Conservation (phyloP, 2,797 vertebrate species). For the Heteromormyrus szaboi region DNA sequence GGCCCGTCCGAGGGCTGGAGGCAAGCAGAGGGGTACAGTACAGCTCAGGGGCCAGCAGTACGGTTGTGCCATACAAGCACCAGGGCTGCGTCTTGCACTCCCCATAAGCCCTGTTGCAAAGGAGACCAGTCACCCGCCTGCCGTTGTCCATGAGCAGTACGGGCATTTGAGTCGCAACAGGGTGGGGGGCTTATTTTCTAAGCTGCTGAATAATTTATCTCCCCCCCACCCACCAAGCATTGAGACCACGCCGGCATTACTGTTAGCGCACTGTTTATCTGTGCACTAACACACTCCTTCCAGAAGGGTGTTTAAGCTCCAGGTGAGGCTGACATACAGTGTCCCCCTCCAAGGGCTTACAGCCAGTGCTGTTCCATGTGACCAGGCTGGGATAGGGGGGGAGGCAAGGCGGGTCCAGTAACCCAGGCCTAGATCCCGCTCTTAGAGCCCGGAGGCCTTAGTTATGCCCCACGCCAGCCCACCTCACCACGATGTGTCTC, state of each 20-base stretch:
- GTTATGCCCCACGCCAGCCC: slow-evolving; percentile 31
- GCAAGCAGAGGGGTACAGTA: slow-evolving; percentile 26
- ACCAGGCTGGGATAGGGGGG: neutral
- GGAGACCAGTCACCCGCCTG: slow-evolving; percentile 21
- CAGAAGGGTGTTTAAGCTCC: slow-evolving; percentile 64
- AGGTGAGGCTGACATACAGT: slow-evolving; percentile 74
- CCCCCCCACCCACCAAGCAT: slow-evolving; percentile 66
- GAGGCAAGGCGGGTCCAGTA: neutral
- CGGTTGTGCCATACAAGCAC: neutral
- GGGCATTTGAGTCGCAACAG: slow-evolving; percentile 64
- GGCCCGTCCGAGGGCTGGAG: slow-evolving; percentile 28
- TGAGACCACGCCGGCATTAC: slow-evolving; percentile 74
- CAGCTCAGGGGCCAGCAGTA: neutral
- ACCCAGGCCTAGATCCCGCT: neutral
- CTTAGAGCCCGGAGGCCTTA: slow-evolving; percentile 30
- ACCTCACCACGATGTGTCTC: slow-evolving; percentile 46
- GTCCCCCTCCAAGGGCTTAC: slow-evolving; percentile 54
- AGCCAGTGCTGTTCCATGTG: slow-evolving; percentile 14
- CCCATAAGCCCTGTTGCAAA: neutral
- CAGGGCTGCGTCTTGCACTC: slow-evolving; percentile 23
- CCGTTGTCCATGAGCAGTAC: slow-evolving; percentile 50
- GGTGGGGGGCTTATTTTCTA: slow-evolving; percentile 41
- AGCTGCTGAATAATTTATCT: slow-evolving; percentile 91
- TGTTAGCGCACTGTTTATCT: slow-evolving; percentile 91
- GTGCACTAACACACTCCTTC: slow-evolving; percentile 95